Conservation (phyloP, 2,113 vertebrate genomes). For the Hystrix brachyura region DNA sequence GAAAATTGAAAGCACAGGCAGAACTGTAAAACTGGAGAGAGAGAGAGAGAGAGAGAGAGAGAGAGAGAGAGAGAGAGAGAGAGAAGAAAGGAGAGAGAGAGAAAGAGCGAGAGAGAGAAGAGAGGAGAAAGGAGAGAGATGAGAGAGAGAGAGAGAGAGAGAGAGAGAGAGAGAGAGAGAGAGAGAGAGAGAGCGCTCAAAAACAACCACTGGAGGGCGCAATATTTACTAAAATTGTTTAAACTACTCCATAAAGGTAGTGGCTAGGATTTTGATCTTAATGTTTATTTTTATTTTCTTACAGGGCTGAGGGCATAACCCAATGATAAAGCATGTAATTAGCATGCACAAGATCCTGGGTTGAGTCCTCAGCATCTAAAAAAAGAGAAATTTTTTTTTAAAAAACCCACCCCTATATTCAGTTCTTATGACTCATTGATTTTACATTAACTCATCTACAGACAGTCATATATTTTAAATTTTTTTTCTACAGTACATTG, state of each 20-base stretch:
- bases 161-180: not conserved
- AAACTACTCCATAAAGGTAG: not conserved
- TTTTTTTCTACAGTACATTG: not conserved
- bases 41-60: too few relatives aligned
- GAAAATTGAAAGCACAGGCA: not conserved
- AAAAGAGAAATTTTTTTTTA: not conserved
- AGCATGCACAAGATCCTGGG: not conserved
- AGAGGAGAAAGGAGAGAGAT: not conserved
- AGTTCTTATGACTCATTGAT: slow-evolving; percentile 5
- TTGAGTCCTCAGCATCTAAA: not conserved
- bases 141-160: not conserved
- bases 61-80: not conserved
- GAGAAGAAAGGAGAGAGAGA: too few relatives aligned
- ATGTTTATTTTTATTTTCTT: not conserved
- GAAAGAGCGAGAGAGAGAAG: not conserved
- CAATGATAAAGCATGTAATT: not conserved
- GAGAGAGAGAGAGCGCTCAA: not conserved
- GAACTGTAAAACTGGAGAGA: not conserved
- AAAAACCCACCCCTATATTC: not conserved
- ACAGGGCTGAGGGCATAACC: not conserved
- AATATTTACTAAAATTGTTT: slow-evolving; percentile 57
- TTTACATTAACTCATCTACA: slow-evolving; percentile 43
- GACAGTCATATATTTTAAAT: not conserved
- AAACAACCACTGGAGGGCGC: slow-evolving; percentile 38
- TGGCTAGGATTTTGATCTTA: slow-evolving; percentile 8